These are phyloP conservation scores for Sarcophaga carnaria DNA, from an alignment of 2,888 invertebrate species.

Conservation along the genomic window DNA sequence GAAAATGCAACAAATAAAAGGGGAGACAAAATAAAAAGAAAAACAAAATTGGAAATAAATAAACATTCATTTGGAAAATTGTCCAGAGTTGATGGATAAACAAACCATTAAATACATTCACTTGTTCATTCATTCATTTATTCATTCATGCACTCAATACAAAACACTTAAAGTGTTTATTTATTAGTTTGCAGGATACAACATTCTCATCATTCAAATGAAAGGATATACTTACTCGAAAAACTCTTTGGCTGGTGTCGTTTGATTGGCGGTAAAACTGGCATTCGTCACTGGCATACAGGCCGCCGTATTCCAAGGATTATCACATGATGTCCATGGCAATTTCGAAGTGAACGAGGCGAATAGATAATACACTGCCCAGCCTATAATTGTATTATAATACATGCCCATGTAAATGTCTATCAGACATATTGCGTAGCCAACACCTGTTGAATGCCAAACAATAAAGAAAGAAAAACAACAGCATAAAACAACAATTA, in stretches of 20 bases:
- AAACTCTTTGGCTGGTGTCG: slow-evolving; percentile 93
- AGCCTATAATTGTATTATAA: slow-evolving; percentile 98
- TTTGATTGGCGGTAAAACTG: slow-evolving; percentile 83
- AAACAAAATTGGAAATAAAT: slow-evolving; percentile 40
- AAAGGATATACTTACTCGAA: slow-evolving; percentile 88
- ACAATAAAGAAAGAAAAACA: slow-evolving; percentile 9
- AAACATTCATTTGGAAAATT: slow-evolving; percentile 58
- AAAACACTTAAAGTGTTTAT: slow-evolving; percentile 37
- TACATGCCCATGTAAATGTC: slow-evolving; percentile 98
- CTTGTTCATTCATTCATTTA: neutral
- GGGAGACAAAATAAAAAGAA: slow-evolving; percentile 9
- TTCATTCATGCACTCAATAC: slow-evolving; percentile 46
- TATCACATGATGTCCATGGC: slow-evolving; percentile 94
- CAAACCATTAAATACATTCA: slow-evolving; percentile 59
- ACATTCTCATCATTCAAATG: neutral
- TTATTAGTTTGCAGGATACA: neutral
- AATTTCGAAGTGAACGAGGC: slow-evolving; percentile 90
- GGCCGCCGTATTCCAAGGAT: slow-evolving; percentile 92
- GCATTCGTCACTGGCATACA: slow-evolving; percentile 87
- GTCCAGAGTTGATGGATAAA: slow-evolving; percentile 42
- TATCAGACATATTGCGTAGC: slow-evolving; percentile 97
- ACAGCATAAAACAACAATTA: slow-evolving; percentile 31
- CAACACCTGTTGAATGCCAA: slow-evolving; percentile 87
- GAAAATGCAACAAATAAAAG: slow-evolving; percentile 11
- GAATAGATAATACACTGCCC: slow-evolving; percentile 95